Evolutionary conservation across 2,888 invertebrate genomes (phyloP).

Genomic region (Temnothorax ravouxi): DNA sequence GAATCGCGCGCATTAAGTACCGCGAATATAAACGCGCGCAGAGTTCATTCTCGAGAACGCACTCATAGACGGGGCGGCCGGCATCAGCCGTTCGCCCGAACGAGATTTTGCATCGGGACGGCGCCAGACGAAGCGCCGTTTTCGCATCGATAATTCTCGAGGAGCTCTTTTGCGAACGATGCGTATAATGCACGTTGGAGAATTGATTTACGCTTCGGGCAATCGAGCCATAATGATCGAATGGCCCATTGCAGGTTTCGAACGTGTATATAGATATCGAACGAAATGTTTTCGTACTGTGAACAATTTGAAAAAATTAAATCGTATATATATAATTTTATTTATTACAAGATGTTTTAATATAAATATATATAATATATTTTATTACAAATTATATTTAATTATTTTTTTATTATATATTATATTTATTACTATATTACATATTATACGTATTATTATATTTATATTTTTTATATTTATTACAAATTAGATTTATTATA

Average conservation of each 20-base stretch:
- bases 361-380: neutral
- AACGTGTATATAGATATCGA: neutral
- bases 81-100: constrained; percentile 1
- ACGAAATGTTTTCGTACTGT: neutral
- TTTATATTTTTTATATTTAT: neutral
- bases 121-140: constrained; percentile 20
- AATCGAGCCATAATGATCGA: neutral
- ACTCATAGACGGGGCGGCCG: neutral
- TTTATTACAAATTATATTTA: neutral
- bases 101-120: constrained; percentile 10
- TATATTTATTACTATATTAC: neutral
- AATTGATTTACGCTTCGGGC: constrained; percentile 9
- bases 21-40: constrained; percentile 43
- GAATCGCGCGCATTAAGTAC: constrained; percentile 56
- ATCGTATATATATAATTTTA: neutral
- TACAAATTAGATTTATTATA: neutral
- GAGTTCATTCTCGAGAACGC: constrained; percentile 44
- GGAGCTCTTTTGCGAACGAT: neutral
- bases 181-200: neutral
- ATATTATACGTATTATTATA: neutral
- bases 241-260: neutral
- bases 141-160: constrained; percentile 11
- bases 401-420: neutral
- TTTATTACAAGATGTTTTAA: neutral
- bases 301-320: neutral